Conservation (phyloP, 2,113 vertebrate species). For the Crotalus helleri region DNA sequence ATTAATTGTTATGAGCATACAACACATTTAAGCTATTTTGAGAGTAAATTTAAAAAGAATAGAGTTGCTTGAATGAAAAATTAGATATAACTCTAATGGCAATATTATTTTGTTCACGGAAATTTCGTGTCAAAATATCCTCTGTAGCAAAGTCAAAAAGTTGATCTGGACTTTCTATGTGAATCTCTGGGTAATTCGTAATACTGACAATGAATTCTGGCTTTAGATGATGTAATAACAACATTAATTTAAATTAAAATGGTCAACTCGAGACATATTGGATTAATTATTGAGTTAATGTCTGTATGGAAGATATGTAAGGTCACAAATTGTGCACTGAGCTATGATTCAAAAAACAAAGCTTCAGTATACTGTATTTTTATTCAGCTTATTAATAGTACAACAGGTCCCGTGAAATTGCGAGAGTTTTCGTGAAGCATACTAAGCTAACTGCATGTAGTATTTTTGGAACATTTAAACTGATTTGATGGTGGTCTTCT, state of each 20-base stretch:
- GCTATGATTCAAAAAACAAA: not conserved
- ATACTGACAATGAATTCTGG: not conserved
- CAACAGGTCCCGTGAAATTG: not conserved
- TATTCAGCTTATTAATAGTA: slow-evolving; percentile 19
- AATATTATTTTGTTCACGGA: not conserved
- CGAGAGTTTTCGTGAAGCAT: slow-evolving; percentile 8
- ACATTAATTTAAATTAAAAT: not conserved
- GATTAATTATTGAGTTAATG: not conserved
- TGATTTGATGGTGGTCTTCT: slow-evolving; percentile 4
- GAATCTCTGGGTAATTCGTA: not conserved
- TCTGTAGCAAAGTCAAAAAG: not conserved
- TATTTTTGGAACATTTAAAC: not conserved
- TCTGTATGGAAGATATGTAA: not conserved
- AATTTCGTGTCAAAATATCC: not conserved
- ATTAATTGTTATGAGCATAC: not conserved
- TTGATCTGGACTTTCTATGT: not conserved
- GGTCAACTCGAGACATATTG: not conserved
- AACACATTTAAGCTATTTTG: slow-evolving; percentile 10
- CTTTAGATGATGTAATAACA: not conserved
- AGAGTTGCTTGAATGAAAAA: not conserved
- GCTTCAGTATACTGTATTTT: not conserved
- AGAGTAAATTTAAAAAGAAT: not conserved
- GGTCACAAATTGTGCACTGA: not conserved
- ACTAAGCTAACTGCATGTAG: not conserved
- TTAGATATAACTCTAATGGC: not conserved